Conservation (phyloP, 2,113 vertebrate genomes). For the Plecturocebus donacophilus region DNA sequence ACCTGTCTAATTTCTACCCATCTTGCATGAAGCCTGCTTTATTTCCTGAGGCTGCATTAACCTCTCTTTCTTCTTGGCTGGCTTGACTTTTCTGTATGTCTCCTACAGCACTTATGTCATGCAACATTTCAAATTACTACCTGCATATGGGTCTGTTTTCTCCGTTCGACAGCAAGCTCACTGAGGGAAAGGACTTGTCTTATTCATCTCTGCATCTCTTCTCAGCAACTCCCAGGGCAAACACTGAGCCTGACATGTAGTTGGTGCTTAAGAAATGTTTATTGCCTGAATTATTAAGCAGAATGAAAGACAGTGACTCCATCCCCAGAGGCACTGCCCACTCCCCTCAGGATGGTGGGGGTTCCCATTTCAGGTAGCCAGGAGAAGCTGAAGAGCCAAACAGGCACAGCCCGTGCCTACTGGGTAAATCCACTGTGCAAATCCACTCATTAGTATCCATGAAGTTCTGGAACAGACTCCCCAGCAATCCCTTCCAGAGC, state of each 20-base stretch:
- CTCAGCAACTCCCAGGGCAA: neutral
- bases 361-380: neutral
- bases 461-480: neutral
- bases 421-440: neutral
- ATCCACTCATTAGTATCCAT: neutral
- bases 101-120: neutral
- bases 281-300: neutral
- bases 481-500: neutral
- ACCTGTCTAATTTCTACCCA: neutral
- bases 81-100: neutral
- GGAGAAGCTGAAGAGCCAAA: neutral
- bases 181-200: neutral
- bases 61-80: neutral
- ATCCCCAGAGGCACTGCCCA: too few relatives aligned
- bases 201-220: accelerated
- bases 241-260: neutral
- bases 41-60: neutral
- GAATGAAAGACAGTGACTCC: neutral
- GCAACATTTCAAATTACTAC: too few relatives aligned
- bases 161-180: neutral
- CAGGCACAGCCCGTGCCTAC: neutral
- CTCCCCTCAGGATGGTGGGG: too few relatives aligned
- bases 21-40: neutral
- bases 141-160: neutral
- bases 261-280: neutral